Evolutionary conservation across 2,113 vertebrate species (phyloP).

Genomic region (Barbus barbus): DNA sequence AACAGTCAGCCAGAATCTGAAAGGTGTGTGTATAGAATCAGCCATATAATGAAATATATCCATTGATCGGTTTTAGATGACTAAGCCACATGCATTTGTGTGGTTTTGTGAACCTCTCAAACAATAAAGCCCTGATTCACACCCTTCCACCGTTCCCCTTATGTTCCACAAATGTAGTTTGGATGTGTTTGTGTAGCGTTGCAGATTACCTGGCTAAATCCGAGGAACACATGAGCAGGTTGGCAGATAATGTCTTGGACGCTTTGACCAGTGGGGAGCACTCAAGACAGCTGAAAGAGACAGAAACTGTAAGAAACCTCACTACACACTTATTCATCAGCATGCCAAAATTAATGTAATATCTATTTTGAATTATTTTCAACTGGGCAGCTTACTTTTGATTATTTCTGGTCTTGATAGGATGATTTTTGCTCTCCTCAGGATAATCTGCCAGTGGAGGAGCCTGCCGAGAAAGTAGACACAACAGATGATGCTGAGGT

Average conservation of each 20-base stretch:
- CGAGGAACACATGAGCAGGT: constrained; percentile 84
- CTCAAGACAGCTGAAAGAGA: constrained; percentile 81
- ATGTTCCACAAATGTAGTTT: constrained; percentile 5
- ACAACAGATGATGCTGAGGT: constrained; percentile 46
- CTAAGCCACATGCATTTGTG: background rate
- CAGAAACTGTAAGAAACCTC: constrained; percentile 75
- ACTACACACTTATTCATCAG: background rate
- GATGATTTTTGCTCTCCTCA: constrained; percentile 13
- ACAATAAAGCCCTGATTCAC: constrained; percentile 29
- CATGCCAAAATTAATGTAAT: background rate
- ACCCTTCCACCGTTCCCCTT: constrained; percentile 8
- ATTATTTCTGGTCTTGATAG: background rate
- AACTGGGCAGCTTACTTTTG: background rate
- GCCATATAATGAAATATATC: background rate
- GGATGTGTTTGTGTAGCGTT: constrained; percentile 71
- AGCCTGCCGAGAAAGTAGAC: constrained; percentile 23
- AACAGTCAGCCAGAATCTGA: constrained; percentile 80
- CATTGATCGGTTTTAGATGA: background rate
- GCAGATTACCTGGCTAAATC: constrained; percentile 86
- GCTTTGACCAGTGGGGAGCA: constrained; percentile 91
- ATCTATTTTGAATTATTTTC: background rate
- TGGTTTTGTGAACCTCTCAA: background rate
- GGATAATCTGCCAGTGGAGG: constrained; percentile 8
- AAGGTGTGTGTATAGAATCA: constrained; percentile 74
- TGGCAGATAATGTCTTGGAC: constrained; percentile 94